Conservation (phyloP, 1,140 invertebrate genomes). For the Eupeodes corollae region DNA sequence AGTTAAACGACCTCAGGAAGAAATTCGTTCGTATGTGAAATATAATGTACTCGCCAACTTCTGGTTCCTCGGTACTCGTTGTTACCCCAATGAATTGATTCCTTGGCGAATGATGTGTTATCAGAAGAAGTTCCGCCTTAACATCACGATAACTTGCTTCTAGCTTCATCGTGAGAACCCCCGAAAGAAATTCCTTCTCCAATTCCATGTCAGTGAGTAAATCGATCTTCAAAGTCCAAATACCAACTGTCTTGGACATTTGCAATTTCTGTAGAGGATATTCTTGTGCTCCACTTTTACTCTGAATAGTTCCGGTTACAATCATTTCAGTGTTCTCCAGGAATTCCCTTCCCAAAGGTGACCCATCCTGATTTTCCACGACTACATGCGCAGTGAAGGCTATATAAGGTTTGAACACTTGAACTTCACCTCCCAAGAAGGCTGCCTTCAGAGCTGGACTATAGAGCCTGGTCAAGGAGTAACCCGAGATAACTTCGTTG, state of each 20-base stretch:
- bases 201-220: slow-evolving; percentile 43
- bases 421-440: slow-evolving; percentile 79
- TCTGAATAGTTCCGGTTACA: slow-evolving; percentile 45
- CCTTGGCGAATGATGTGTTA: slow-evolving; percentile 71
- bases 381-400: slow-evolving; percentile 53
- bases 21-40: slow-evolving; percentile 89
- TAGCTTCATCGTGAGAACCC: slow-evolving; percentile 54
- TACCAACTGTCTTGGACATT: slow-evolving; percentile 49
- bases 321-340: slow-evolving; percentile 47
- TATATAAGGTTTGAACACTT: slow-evolving; percentile 91
- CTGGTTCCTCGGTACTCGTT: slow-evolving; percentile 75
- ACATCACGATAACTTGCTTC: slow-evolving; percentile 56
- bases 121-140: slow-evolving; percentile 52
- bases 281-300: slow-evolving; percentile 43
- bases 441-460: slow-evolving; percentile 69
- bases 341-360: slow-evolving; percentile 47
- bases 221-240: slow-evolving; percentile 70
- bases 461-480: slow-evolving; percentile 74
- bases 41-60: slow-evolving; percentile 86
- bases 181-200: slow-evolving; percentile 49
- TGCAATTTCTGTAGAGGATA: slow-evolving; percentile 44
- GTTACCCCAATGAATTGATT: slow-evolving; percentile 77
- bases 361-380: slow-evolving; percentile 68
- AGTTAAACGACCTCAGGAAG: slow-evolving; percentile 80
- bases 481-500: slow-evolving; percentile 76